Percentiles rank a stretch among this genome's conserved stretches.
phyloP scores from a whole-genome alignment of 2,888 invertebrate genomes.

The Caenorhabditis zanzibari region DNA sequence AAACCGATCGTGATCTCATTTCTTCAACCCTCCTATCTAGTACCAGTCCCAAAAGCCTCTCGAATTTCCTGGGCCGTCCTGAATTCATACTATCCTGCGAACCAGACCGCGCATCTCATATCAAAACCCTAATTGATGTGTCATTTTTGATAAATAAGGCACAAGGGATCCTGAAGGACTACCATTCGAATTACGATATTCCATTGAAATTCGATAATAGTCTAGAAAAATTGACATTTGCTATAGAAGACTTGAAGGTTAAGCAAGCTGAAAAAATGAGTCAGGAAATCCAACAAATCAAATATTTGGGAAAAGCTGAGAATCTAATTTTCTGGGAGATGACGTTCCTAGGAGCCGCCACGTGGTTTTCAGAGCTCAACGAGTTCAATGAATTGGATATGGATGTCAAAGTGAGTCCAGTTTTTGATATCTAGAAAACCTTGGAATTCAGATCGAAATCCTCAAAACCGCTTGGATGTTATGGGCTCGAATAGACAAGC shows the following conservation, averaged over 20 bases:
- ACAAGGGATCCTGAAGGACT: background rate
- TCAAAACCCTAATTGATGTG: slow-evolving; percentile 33
- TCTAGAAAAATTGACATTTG: background rate
- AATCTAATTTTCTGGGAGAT: slow-evolving; percentile 19
- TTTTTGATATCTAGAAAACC: no score
- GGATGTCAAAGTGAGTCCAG: background rate
- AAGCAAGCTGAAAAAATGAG: background rate
- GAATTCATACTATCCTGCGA: slow-evolving; percentile 42
- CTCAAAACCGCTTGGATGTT: slow-evolving; percentile 25
- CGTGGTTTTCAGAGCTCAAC: slow-evolving; percentile 13
- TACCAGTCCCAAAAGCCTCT: slow-evolving; percentile 11
- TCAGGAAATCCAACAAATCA: background rate
- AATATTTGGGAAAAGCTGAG: slow-evolving; percentile 1
- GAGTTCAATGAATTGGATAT: background rate
- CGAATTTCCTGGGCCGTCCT: slow-evolving; percentile 45
- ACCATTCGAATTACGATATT: background rate
- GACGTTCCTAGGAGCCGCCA: background rate
- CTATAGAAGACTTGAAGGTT: background rate
- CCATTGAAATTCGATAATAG: slow-evolving; percentile 1
- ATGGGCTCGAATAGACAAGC: slow-evolving; percentile 18
- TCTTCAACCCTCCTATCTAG: background rate
- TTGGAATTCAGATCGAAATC: slow-evolving; percentile 29
- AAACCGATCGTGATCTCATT: background rate
- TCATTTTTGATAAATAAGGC: slow-evolving; percentile 4
- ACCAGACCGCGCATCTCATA: slow-evolving; percentile 28